Conservation (phyloP, 1,140 invertebrate species). For the Papilio glaucus region DNA sequence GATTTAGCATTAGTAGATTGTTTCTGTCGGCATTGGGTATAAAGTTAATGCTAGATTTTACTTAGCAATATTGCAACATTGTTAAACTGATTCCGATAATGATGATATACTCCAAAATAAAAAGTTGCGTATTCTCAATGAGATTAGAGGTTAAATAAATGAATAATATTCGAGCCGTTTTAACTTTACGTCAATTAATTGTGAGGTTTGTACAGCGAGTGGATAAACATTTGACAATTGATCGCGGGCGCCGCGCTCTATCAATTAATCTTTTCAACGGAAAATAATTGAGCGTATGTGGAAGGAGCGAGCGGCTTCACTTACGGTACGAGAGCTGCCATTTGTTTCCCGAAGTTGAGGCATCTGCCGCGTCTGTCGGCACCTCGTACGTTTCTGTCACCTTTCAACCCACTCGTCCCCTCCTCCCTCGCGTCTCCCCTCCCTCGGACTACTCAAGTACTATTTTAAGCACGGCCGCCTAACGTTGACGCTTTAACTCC, state of each 20-base stretch:
- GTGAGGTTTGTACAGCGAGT: constrained; percentile 6
- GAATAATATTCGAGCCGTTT: neutral
- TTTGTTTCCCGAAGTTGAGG: constrained; percentile 32
- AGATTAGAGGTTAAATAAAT: neutral
- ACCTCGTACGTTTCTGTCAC: constrained; percentile 42
- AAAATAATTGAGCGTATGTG: constrained; percentile 24
- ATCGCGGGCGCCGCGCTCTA: constrained; percentile 4
- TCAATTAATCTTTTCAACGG: constrained; percentile 31
- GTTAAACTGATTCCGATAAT: no score
- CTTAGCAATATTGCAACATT: no score
- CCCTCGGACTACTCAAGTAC: constrained; percentile 33
- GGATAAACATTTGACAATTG: constrained; percentile 15
- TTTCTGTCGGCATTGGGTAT: no score
- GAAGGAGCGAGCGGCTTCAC: neutral
- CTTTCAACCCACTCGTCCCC: constrained; percentile 13
- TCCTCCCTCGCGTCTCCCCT: neutral
- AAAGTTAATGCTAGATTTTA: no score
- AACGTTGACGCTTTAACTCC: constrained; percentile 25
- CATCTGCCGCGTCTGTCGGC: constrained; percentile 39
- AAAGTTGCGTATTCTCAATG: no score
- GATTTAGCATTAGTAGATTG: no score
- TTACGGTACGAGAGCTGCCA: constrained; percentile 19
- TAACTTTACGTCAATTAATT: constrained; percentile 3
- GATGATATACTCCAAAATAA: no score
- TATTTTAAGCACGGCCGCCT: constrained; percentile 27